Evolutionary conservation across 92 coral and sea anemone genomes (phyloP), one percentile per base, ranked within the genome.

Genomic region (Epizoanthus illoricatus): DNA sequence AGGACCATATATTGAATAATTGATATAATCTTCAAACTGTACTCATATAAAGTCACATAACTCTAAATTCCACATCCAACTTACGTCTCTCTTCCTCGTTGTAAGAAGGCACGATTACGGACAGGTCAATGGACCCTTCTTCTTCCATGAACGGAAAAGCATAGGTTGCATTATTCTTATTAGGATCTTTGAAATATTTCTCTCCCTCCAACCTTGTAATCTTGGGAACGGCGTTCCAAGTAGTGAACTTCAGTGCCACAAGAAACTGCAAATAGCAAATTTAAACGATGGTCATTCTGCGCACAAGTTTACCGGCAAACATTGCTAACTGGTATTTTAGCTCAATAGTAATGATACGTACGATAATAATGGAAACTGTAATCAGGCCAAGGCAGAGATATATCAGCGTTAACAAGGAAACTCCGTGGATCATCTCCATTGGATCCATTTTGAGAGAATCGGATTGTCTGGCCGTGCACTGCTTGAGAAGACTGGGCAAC

Each of bases 71-170:
- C 56, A 52, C 56, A 16, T 28, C 7, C 11, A 56, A 88, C 98
- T 91, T 65, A 96, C 99, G 81, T 83, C 99, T 90, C 23, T 91
- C 93, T 62, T 96, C 98, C 64, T 96, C 99, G 74, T 96, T 96
- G 89, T 91, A 96, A 4, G 99, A 90, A 7, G 99, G 99, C 7
- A 96, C 98, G 36, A 96, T 87, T 45, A 96, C 80, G 0, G 99
- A 93, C 15, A 96, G 70, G 76, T 96, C 99, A 54, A 93, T 67
- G 8, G 94, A 91, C 5, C 98, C 94, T 62, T 91, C 98, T 84
- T 91, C 97, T 71, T 92, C 98, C 97, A 93, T 89, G 73, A 87
- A 90, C 60, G 99, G 99, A 85, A 96, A 96, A 7, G 94, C 86
- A 87, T 90, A 93, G 52, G 92, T 93, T 63, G 93, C 92, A 87